Evolutionary conservation across 2,797 vertebrate genomes (phyloP), one percentile per base, ranked within the genome.

Genomic region (Salarias fasciatus): DNA sequence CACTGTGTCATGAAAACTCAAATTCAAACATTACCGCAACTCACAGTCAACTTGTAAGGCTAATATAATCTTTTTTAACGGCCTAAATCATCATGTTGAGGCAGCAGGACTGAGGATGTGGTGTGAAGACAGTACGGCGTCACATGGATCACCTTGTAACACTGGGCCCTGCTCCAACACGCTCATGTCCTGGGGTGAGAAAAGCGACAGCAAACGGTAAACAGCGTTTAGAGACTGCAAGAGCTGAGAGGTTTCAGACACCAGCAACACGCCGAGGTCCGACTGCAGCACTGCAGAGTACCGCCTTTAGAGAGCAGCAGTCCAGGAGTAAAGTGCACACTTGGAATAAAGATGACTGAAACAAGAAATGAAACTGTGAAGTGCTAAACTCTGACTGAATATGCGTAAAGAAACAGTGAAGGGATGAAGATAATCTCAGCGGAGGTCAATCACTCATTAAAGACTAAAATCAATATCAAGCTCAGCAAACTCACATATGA

Each of bases 181-280:
- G 88, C 90, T 91, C 84, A 77, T 88, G 78, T 92, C 93, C 92
- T 90, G 86, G 30, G 92, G 94, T 92, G 61, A 92, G 89, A 93
- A 91, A 92, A 91, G 87, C 76, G 80, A 92, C 91, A 88, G 81
- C 81, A 87, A 89, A 69, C n/a, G 52, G 33, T 37, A 51, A 62
- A 70, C 53, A 61, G 47, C 2, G 67, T 41, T 2, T 6, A 24
- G 83, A 55, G 31, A 40, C 53, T 11, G 10, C 11, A 24, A 8
- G 42, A 54, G 18, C 37, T 24, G 24, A 33, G 13, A 61, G 5
- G 14, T 64, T 74, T 44, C 11, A 75, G 56, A 53, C n/a, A n/a
- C n/a, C n/a, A n/a, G n/a, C n/a, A 37, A 8, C 53, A 51, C 56
- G 2, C 2, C 0, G 8, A 61, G 30, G 14, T 59, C 51, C 29